These are phyloP conservation scores for Anoplophora glabripennis DNA, from an alignment of 1,140 invertebrate genomes.

Conservation along the genomic window DNA sequence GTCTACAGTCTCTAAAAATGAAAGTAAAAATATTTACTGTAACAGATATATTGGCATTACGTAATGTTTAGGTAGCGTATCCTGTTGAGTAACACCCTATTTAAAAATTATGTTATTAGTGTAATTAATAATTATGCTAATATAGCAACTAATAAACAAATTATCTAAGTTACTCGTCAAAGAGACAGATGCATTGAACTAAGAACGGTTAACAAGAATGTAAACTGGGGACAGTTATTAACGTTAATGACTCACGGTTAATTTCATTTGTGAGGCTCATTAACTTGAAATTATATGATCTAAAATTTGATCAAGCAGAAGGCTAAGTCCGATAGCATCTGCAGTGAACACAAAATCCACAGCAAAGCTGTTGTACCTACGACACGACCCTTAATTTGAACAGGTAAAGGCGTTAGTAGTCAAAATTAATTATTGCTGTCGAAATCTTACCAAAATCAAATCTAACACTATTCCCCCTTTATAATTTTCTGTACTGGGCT, in stretches of 20 bases:
- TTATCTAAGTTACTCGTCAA: too few relatives aligned
- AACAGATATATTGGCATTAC: too few relatives aligned
- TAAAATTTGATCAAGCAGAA: constrained; percentile 19
- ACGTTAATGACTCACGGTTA: constrained; percentile 25
- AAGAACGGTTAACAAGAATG: too few relatives aligned
- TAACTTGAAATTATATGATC: constrained; percentile 20
- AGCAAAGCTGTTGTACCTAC: neutral
- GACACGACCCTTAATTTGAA: neutral
- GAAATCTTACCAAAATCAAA: neutral
- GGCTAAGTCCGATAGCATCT: neutral
- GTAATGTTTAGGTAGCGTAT: too few relatives aligned
- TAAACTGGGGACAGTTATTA: neutral
- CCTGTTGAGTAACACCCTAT: too few relatives aligned
- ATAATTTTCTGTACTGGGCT: neutral
- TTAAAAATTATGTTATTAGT: too few relatives aligned
- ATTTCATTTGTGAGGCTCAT: constrained; percentile 24
- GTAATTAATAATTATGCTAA: too few relatives aligned
- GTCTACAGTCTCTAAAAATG: too few relatives aligned
- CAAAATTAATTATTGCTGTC: constrained; percentile 6
- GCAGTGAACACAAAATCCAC: neutral
- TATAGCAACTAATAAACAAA: too few relatives aligned
- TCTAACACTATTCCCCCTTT: neutral
- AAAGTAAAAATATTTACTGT: too few relatives aligned
- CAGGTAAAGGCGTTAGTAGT: constrained; percentile 5
- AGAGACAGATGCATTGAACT: too few relatives aligned